A percentile compares a stretch with the other conserved stretches of the same genome.
These are phyloP conservation scores for Dermochelys coriacea DNA, from an alignment of 2,797 vertebrate species.

Conservation along the genomic window DNA sequence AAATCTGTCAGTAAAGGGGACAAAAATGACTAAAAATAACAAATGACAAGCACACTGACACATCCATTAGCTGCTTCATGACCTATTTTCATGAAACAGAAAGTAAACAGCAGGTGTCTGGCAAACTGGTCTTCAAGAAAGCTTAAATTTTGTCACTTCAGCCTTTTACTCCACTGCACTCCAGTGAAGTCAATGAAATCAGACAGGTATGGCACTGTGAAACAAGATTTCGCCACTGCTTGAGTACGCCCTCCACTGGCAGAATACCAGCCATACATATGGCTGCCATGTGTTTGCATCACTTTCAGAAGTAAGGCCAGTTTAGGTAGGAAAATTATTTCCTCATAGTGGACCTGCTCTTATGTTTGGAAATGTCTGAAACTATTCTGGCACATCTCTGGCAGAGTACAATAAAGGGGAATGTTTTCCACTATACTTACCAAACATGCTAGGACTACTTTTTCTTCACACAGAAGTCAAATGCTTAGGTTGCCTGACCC, in stretches of 20 bases:
- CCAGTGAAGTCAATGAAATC: not conserved
- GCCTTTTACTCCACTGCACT: not conserved
- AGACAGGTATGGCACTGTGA: not conserved
- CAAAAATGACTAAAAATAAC: conserved; percentile 66
- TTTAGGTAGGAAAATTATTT: not conserved
- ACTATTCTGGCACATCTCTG: not conserved
- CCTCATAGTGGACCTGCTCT: not conserved
- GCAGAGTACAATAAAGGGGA: not conserved
- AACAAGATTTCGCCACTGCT: not conserved
- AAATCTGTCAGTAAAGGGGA: conserved; percentile 52
- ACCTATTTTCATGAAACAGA: conserved; percentile 62
- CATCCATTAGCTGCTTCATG: conserved; percentile 21
- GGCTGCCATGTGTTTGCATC: not conserved
- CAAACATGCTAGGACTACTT: not conserved
- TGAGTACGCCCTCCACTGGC: not conserved
- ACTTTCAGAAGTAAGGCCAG: not conserved
- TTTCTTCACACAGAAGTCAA: not conserved
- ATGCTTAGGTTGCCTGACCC: too few species aligned
- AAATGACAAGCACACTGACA: conserved; percentile 43
- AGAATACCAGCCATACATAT: not conserved
- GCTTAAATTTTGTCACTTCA: conserved; percentile 42
- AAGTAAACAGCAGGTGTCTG: conserved; percentile 62
- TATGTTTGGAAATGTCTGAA: not conserved
- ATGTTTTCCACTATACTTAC: not conserved
- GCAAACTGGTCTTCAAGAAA: conserved; percentile 48